Base-by-base conservation (phyloP, 2,888 invertebrate genomes). In the Leistus spinibarbis region DNA sequence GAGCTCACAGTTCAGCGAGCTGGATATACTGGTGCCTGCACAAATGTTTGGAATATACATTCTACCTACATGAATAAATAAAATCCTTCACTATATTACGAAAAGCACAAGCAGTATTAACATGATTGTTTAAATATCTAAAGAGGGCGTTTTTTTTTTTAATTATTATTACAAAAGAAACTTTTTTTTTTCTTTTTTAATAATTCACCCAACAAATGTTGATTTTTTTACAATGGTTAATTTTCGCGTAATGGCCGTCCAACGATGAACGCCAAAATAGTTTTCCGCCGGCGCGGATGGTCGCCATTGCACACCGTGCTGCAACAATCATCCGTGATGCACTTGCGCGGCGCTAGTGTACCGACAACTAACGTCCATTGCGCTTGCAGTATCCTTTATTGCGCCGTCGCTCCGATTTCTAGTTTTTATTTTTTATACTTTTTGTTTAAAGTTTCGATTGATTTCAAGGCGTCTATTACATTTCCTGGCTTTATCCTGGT, bases 361-460 rank as follows among this genome's bases (percentile, higher is more conserved):
- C 57, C 57, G 5, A 57, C 17, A 57, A 57, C 57, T 40, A 40
- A 40, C 40, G 60, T 19, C 60, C 60, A 60, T 22, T 60, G 60
- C 60, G 22, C 60, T 60, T 60, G 60, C 64, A 64, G 64, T 23
- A 64, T 64, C 67, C 53, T 63, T 63, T 64, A 75, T 69, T 75
- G 75, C 75, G 75, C 68, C 75, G 69, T 60, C 73, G 75, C 75
- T 69, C 53, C 66, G 57, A 72, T 72, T 72, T 72, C 62, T 54
- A 69, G 63, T 75, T 75, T 69, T 68, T 75, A 54, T 75, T 75
- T 69, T 68, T 75, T 75, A 62, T 75, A 69, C 68, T 75, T 69
- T 75, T 75, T 75, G 69, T 64, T 64, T 54, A 63, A 75, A 75
- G 75, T 75, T 75, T 68, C 75, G 75, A 75, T 75, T 75, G 75